These are phyloP conservation scores for Drosophila paucipuncta DNA, from an alignment of 2,888 invertebrate species.

Conservation along the genomic window DNA sequence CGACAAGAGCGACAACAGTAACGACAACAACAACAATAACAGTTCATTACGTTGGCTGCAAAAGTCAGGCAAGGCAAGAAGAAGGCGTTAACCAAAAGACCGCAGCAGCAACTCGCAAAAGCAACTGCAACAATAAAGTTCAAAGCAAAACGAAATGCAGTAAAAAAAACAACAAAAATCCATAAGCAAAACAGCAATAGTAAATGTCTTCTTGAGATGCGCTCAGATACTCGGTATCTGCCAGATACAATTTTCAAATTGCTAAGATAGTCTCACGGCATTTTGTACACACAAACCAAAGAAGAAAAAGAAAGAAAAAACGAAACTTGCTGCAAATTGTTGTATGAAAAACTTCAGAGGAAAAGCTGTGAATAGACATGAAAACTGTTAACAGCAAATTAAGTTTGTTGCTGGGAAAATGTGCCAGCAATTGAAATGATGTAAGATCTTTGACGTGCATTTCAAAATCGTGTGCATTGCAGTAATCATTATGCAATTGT, in stretches of 20 bases:
- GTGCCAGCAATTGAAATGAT: slow-evolving; percentile 53
- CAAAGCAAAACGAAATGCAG: slow-evolving; percentile 15
- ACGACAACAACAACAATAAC: slow-evolving; percentile 33
- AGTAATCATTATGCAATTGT: slow-evolving; percentile 32
- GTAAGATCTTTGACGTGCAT: slow-evolving; percentile 40
- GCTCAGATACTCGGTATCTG: slow-evolving; percentile 49
- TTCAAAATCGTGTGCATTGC: slow-evolving; percentile 18
- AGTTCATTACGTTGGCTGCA: slow-evolving; percentile 55
- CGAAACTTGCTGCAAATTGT: slow-evolving; percentile 47
- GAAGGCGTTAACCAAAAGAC: slow-evolving; percentile 69
- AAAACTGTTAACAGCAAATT: slow-evolving; percentile 51
- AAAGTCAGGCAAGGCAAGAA: slow-evolving; percentile 55
- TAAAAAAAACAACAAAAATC: slow-evolving; percentile 23
- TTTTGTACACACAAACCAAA: slow-evolving; percentile 45
- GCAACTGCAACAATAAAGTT: slow-evolving; percentile 13
- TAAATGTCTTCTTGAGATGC: slow-evolving; percentile 45
- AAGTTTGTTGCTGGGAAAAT: slow-evolving; percentile 51
- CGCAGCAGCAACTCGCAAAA: slow-evolving; percentile 19
- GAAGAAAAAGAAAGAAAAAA: background rate
- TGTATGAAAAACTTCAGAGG: slow-evolving; percentile 23
- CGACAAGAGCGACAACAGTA: slow-evolving; percentile 7
- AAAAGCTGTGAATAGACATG: slow-evolving; percentile 39
- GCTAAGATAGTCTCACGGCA: slow-evolving; percentile 73
- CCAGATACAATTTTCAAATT: slow-evolving; percentile 76
- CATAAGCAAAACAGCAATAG: slow-evolving; percentile 34